These are phyloP conservation scores for Drosophila helvetica DNA, from an alignment of 2,888 invertebrate species.

Conservation along the genomic window DNA sequence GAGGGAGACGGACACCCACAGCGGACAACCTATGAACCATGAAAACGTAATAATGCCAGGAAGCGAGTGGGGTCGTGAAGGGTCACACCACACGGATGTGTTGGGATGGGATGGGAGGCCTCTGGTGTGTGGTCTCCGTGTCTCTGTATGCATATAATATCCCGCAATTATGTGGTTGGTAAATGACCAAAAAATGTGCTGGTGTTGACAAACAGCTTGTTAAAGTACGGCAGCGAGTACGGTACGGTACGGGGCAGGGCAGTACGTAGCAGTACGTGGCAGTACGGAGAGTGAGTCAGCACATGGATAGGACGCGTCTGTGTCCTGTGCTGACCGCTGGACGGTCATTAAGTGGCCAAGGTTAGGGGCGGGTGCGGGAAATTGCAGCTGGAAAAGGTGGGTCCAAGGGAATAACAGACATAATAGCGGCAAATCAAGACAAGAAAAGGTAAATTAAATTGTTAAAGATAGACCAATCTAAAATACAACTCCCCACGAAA, in stretches of 20 bases:
- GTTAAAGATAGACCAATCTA: not conserved
- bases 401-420: conserved; percentile 22
- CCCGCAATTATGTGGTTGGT: conserved; percentile 81
- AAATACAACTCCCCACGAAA: not conserved
- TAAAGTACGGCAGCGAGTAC: conserved; percentile 31
- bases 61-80: conserved; percentile 2
- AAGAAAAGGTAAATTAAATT: conserved; percentile 1
- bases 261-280: not conserved
- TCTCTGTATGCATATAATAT: conserved; percentile 67
- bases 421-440: conserved; percentile 2
- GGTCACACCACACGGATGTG: too few species aligned
- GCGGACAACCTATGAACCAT: conserved; percentile 72
- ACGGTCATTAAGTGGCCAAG: conserved; percentile 77
- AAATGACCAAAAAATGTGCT: conserved; percentile 81
- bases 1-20: conserved; percentile 54
- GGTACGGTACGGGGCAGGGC: conserved; percentile 15
- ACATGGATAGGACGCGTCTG: not conserved
- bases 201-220: conserved; percentile 80
- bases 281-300: not conserved
- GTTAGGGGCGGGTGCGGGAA: conserved; percentile 33
- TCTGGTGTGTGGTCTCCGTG: conserved; percentile 18
- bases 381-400: conserved; percentile 7
- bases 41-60: conserved; percentile 71
- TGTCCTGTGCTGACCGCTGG: conserved; percentile 60
- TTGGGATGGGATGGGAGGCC: not conserved